phyloP scores from a whole-genome alignment of 2,888 invertebrate genomes.

The Willowsia nigromaculata region DNA sequence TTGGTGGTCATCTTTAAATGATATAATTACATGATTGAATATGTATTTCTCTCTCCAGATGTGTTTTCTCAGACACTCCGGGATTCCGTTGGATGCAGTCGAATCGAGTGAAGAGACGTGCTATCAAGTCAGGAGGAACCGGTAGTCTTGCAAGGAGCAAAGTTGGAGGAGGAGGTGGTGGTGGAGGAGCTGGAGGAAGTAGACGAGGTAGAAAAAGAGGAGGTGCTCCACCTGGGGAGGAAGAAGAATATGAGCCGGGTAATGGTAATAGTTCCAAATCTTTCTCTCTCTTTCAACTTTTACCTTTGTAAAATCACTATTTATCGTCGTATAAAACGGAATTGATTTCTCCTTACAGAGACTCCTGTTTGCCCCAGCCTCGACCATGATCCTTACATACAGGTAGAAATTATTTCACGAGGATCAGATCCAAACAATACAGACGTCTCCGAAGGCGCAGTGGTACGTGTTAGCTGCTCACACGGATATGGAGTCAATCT shows the following conservation, averaged over 20 bases:
- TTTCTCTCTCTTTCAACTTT: not conserved
- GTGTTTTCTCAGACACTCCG: slow-evolving; percentile 92
- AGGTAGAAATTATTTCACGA: slow-evolving; percentile 86
- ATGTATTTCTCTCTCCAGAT: slow-evolving; percentile 82
- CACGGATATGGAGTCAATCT: slow-evolving; percentile 89
- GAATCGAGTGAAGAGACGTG: slow-evolving; percentile 80
- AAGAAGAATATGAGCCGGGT: slow-evolving; percentile 75
- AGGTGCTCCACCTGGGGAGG: slow-evolving; percentile 53
- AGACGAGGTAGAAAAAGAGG: slow-evolving; percentile 58
- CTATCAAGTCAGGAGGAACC: slow-evolving; percentile 72
- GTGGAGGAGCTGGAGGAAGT: slow-evolving; percentile 56
- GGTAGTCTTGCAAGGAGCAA: slow-evolving; percentile 51
- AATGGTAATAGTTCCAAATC: not conserved
- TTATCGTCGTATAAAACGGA: not conserved
- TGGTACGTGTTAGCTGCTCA: slow-evolving; percentile 88
- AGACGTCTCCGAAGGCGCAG: slow-evolving; percentile 89
- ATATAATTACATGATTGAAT: not conserved
- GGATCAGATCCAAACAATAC: slow-evolving; percentile 87
- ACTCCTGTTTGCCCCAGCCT: not conserved
- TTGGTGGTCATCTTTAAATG: too few species aligned
- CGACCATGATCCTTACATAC: slow-evolving; percentile 84
- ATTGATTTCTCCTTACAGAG: slow-evolving; percentile 4
- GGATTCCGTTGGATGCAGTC: slow-evolving; percentile 89
- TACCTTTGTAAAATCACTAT: not conserved
- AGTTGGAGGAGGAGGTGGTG: slow-evolving; percentile 56